These are phyloP conservation scores for Holocentrus rufus DNA, from an alignment of 2,797 vertebrate genomes.

Conservation along the genomic window DNA sequence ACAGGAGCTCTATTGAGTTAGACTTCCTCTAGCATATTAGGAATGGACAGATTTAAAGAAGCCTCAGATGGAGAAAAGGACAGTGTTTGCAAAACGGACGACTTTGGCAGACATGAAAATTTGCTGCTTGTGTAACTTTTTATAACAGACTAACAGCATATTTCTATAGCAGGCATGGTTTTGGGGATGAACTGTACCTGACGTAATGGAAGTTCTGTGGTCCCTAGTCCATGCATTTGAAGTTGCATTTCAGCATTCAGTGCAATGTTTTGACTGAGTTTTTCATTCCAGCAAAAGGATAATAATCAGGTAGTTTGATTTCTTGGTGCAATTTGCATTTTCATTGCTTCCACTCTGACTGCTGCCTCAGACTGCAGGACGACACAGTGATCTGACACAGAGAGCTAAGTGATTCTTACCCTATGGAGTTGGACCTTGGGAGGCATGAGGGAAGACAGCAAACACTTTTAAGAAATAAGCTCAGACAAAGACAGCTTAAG, in stretches of 20 bases:
- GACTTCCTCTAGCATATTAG: neutral
- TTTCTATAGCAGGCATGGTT: neutral
- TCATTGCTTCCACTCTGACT: neutral
- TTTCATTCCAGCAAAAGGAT: neutral
- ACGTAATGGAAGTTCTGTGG: neutral
- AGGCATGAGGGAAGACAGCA: slow-evolving; percentile 72
- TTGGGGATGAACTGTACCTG: neutral
- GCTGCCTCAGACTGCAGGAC: neutral
- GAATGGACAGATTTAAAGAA: neutral
- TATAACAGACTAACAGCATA: neutral
- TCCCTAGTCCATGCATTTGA: neutral
- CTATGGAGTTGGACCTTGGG: slow-evolving; percentile 91
- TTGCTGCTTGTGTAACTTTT: neutral
- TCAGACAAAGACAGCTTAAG: neutral
- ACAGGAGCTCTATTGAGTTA: slow-evolving; percentile 4
- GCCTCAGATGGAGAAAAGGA: neutral
- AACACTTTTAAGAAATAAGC: slow-evolving; percentile 43
- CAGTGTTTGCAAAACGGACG: neutral
- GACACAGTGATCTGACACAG: neutral
- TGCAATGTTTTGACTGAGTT: neutral
- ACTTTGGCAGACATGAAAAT: neutral
- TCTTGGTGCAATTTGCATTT: too few relatives aligned
- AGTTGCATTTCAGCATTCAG: too few relatives aligned
- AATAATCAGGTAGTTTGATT: neutral
- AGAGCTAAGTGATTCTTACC: slow-evolving; percentile 84